These are phyloP conservation scores for Metellina segmentata DNA, from an alignment of 2,888 invertebrate genomes.

Conservation along the genomic window DNA sequence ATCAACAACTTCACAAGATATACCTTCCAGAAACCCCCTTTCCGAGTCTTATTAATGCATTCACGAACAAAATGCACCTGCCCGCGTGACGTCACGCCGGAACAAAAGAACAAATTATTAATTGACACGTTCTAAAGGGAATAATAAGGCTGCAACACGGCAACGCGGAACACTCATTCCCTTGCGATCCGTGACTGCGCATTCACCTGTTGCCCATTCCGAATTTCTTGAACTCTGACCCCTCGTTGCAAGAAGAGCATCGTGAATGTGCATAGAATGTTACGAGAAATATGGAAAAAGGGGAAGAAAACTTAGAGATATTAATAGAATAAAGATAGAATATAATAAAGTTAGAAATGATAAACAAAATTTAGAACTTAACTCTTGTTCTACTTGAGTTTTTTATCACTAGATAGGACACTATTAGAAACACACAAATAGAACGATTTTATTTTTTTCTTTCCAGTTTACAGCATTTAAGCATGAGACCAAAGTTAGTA, in stretches of 20 bases:
- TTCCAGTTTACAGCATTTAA: background rate
- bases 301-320: background rate
- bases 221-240: constrained; percentile 51
- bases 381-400: too few species aligned
- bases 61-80: constrained; percentile 57
- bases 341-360: background rate
- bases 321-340: background rate
- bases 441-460: background rate
- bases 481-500: background rate
- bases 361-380: too few species aligned
- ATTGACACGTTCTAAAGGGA: constrained; percentile 68
- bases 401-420: too few species aligned
- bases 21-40: background rate
- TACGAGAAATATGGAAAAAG: background rate
- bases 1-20: background rate
- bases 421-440: too few species aligned
- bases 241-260: background rate
- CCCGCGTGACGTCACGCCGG: constrained; percentile 68
- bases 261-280: background rate
- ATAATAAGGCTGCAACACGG: constrained; percentile 29
- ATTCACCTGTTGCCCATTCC: constrained; percentile 74
- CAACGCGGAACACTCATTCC: constrained; percentile 6
- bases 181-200: constrained; percentile 53
- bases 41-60: constrained; percentile 7
- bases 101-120: constrained; percentile 73